Percentiles rank a stretch among this genome's conserved stretches.
Evolutionary conservation across 2,888 invertebrate species (phyloP).

Genomic region (Epiperipatus broadwayi): DNA sequence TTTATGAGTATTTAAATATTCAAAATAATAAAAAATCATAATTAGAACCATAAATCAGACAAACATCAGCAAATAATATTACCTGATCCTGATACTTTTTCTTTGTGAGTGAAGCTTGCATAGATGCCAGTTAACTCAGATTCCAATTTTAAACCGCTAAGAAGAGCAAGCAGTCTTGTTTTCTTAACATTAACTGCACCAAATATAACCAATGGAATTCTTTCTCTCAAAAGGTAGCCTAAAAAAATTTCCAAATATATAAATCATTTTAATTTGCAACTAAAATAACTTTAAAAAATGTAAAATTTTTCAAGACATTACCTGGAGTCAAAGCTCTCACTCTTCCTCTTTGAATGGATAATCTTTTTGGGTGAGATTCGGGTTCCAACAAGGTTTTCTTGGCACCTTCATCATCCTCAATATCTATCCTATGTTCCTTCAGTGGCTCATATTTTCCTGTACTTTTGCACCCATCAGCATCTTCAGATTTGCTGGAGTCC

Average conservation of each 20-base stretch:
- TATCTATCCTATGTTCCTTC: constrained; percentile 19
- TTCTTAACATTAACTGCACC: constrained; percentile 70
- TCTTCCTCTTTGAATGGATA: too few species aligned
- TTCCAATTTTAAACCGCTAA: constrained; percentile 81
- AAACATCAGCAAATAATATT: too few species aligned
- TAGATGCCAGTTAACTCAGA: constrained; percentile 80
- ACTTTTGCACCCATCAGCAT: constrained; percentile 35
- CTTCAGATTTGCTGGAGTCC: too few species aligned
- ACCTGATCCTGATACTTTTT: constrained; percentile 37
- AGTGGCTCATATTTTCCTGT: constrained; percentile 38
- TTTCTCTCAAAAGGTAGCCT: constrained; percentile 21
- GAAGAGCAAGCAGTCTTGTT: constrained; percentile 62
- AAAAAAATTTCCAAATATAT: constrained; percentile 22
- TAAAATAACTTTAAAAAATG: constrained; percentile 14
- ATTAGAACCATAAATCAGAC: not conserved
- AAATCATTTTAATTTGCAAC: constrained; percentile 16
- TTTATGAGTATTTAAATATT: too few species aligned
- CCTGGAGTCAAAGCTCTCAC: constrained; percentile 16
- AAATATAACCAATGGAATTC: constrained; percentile 41
- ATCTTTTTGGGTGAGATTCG: too few species aligned
- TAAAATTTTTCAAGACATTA: not conserved
- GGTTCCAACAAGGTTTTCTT: too few species aligned
- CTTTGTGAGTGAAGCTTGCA: constrained; percentile 74
- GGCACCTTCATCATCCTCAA: constrained; percentile 13
- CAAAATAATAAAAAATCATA: not conserved